phyloP scores from a whole-genome alignment of 2,797 vertebrate species.

The Smutsia gigantea region DNA sequence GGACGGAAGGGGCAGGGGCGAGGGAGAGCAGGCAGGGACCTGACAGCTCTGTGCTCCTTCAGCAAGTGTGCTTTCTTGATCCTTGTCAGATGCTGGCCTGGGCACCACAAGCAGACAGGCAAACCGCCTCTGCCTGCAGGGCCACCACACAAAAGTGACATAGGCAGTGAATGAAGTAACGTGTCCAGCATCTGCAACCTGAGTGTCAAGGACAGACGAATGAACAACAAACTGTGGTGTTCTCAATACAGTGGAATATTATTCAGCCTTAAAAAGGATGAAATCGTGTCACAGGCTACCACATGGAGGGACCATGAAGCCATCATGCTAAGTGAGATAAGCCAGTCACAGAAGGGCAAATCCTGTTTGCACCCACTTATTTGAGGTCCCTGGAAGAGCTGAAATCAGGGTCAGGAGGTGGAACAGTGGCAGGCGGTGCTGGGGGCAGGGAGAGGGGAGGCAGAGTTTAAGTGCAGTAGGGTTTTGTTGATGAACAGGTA shows the following conservation, averaged over 20 bases:
- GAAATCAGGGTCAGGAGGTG: background rate
- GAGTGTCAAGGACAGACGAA: fast-evolving
- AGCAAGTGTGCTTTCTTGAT: background rate
- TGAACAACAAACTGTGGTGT: fast-evolving
- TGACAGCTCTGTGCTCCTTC: background rate
- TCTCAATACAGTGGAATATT: fast-evolving
- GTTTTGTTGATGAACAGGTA: fast-evolving
- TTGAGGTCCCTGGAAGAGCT: background rate
- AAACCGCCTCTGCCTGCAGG: background rate
- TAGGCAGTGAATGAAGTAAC: background rate
- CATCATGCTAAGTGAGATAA: background rate
- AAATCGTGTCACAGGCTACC: too few species aligned
- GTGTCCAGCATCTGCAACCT: background rate
- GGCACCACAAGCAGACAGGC: background rate
- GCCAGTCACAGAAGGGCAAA: background rate
- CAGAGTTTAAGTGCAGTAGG: fast-evolving
- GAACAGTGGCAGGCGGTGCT: background rate
- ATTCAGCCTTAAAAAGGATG: background rate
- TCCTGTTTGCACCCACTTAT: background rate
- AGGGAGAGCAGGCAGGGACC: background rate
- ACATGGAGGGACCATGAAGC: fast-evolving
- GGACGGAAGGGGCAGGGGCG: too few species aligned
- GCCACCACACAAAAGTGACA: fast-evolving
- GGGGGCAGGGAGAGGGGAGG: background rate
- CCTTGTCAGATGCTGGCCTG: background rate